Base-by-base conservation (phyloP, 1,140 invertebrate species). In the Tigriopus japonicus region DNA sequence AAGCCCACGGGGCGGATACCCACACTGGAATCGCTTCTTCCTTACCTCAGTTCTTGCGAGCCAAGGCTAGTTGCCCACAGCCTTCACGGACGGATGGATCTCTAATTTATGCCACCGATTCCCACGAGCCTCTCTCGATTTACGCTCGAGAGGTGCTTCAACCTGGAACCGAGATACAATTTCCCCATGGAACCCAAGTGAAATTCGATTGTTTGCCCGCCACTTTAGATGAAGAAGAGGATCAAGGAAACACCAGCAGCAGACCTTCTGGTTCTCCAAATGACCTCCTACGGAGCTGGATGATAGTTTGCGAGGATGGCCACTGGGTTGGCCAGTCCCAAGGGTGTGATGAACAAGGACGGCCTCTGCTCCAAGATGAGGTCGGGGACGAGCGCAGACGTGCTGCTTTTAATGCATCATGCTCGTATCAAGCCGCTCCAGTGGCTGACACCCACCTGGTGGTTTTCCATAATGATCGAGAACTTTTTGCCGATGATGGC, bases 261-360 rank as follows among this genome's bases (percentile, higher is more conserved):
- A 35, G 28, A 35, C 28, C 28, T 3, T 35, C 28, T 35, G 28
- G 3, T 35, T 35, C 28, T 5, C 28, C 28, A 3, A 35, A 35
- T 35, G 28, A 35, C 28, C 28, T 35, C 9, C 9, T 35, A 9
- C 69, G 66, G 64, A 65, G 52, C 66, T 87, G 85, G 85, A 80
- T 82, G 62, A 82, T 87, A 56, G 78, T 84, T 19, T 89, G 86
- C 66, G 83, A 86, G 68, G 79, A 87, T 66, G 86, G 86, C 0
- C 78, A 77, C 61, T 89, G 86, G 86, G 79, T 85, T 54, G 85
- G 84, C 17, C 75, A 81, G 64, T 80, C 84, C 45, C 77, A 84
- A 42, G 80, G 77, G 67, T 87, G 85, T 68, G 82, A 81, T 83
- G 68, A 68, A 71, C 59, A 62, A 19, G 53, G 42, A 17, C 56